phyloP scores from a whole-genome alignment of 2,888 invertebrate genomes.

The Andrena hattorfiana region DNA sequence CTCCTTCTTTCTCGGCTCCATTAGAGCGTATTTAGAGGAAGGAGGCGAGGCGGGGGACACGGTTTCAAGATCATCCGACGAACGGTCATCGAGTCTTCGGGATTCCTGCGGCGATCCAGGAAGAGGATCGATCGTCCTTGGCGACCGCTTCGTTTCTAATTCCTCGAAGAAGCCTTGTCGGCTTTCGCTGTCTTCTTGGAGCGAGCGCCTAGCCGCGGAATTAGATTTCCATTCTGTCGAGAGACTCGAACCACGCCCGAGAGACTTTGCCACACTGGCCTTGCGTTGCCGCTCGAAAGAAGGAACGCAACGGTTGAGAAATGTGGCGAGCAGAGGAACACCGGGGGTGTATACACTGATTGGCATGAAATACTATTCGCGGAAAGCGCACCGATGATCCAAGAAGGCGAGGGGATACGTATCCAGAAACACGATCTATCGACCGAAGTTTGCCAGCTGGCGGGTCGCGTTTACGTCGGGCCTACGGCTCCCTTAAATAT shows the following conservation, averaged over 20 bases:
- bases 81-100: no score
- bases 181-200: constrained; percentile 23
- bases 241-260: constrained; percentile 43
- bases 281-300: constrained; percentile 8
- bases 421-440: constrained; percentile 2
- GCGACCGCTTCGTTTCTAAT: constrained; percentile 34
- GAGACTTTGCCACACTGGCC: constrained; percentile 23
- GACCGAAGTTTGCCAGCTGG: neutral
- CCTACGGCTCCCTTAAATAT: neutral
- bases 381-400: neutral
- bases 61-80: neutral
- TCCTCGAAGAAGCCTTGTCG: constrained; percentile 39
- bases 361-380: neutral
- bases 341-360: neutral
- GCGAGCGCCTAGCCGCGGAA: constrained; percentile 27
- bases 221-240: constrained; percentile 52
- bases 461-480: neutral
- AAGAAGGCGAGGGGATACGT: neutral
- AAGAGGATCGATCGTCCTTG: constrained; percentile 21
- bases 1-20: constrained; percentile 25
- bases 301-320: neutral
- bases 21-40: constrained; percentile 13
- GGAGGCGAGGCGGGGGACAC: neutral
- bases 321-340: neutral
- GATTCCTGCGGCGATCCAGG: neutral